phyloP scores from a whole-genome alignment of 1,140 invertebrate species.

The Pantala flavescens region DNA sequence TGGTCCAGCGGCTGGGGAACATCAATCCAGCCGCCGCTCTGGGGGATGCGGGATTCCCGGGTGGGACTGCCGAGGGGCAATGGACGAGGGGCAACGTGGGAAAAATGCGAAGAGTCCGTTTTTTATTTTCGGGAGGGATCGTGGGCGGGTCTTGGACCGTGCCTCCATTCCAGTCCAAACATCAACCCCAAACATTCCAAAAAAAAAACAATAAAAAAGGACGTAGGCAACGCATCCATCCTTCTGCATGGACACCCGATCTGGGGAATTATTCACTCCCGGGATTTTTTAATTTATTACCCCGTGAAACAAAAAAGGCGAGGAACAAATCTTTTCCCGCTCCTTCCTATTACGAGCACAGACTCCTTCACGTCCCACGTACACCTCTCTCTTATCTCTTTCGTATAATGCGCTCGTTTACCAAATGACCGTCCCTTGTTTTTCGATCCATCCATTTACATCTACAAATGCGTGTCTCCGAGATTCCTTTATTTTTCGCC shows the following conservation, averaged over 20 bases:
- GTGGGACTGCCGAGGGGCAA: not conserved
- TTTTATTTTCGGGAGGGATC: not conserved
- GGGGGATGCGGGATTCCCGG: not conserved
- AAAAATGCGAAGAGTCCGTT: too few species aligned
- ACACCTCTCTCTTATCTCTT: too few species aligned
- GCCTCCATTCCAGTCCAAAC: too few species aligned
- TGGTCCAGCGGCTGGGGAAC: not conserved
- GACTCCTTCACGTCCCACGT: too few species aligned
- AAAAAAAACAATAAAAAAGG: not conserved
- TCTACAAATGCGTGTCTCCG: too few species aligned
- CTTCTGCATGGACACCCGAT: not conserved
- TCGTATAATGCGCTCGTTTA: too few species aligned
- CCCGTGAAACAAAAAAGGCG: not conserved
- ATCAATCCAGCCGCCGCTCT: not conserved
- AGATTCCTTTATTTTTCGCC: too few species aligned
- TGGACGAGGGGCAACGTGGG: too few species aligned
- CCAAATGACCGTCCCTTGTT: too few species aligned
- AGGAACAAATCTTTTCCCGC: too few species aligned
- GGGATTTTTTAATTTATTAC: not conserved
- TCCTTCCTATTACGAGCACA: too few species aligned
- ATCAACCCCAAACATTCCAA: not conserved
- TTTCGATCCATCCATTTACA: too few species aligned
- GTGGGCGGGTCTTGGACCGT: not conserved
- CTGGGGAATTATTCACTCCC: not conserved
- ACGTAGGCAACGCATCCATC: not conserved